phyloP scores from a whole-genome alignment of 2,113 vertebrate genomes.

The Eidolon helvum region DNA sequence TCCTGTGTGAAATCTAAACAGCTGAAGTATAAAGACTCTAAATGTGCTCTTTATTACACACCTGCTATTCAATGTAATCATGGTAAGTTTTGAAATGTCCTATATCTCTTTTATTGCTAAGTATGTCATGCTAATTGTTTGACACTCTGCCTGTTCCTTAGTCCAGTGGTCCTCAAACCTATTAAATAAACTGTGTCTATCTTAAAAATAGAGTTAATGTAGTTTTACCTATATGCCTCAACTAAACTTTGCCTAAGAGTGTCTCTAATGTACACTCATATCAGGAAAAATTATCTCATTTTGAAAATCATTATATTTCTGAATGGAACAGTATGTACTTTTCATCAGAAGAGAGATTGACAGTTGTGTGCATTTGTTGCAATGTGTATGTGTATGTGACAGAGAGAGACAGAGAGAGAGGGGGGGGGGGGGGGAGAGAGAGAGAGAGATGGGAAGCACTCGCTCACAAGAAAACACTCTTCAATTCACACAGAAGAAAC shows the following conservation, averaged over 20 bases:
- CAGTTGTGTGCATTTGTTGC: background rate
- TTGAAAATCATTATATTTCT: constrained; percentile 21
- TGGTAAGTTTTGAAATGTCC: background rate
- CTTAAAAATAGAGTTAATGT: background rate
- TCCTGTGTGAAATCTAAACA: background rate
- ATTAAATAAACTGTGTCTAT: background rate
- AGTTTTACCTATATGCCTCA: background rate
- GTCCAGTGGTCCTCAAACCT: fast-evolving
- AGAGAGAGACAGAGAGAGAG: background rate
- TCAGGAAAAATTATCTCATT: background rate
- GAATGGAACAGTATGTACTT: background rate
- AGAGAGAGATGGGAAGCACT: background rate
- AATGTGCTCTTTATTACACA: background rate
- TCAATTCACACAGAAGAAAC: constrained; percentile 50
- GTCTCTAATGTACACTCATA: fast-evolving
- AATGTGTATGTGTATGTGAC: background rate
- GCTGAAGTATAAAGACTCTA: background rate
- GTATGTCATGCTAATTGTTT: background rate
- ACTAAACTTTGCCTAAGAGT: background rate
- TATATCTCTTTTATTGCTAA: background rate
- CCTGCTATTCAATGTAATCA: background rate
- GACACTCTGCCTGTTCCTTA: background rate
- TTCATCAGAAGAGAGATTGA: background rate
- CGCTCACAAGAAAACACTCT: background rate
- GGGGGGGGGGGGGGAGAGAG: background rate